A percentile compares a stretch with the other conserved stretches of the same genome.
These are phyloP conservation scores for Mormyrus hasselquistii DNA, from an alignment of 2,797 vertebrate species.

Conservation along the genomic window DNA sequence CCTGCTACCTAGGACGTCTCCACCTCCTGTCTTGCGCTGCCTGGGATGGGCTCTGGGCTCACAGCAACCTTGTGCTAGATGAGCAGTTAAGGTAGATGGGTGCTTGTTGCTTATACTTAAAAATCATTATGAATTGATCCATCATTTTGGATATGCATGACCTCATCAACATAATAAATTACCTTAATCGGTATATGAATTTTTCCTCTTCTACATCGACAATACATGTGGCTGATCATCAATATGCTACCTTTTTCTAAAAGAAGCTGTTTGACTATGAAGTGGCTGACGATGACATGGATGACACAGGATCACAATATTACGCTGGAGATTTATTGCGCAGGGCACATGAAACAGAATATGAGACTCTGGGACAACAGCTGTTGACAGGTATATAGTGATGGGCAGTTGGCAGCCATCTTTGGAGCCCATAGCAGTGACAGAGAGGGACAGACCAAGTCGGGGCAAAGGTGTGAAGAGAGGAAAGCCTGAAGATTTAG, in stretches of 20 bases:
- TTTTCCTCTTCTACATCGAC: neutral
- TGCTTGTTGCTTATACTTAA: neutral
- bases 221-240: neutral
- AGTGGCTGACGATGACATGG: neutral
- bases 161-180: neutral
- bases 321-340: constrained; percentile 12
- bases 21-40: neutral
- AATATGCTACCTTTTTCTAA: neutral
- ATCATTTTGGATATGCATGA: neutral
- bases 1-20: neutral
- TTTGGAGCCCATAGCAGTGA: neutral
- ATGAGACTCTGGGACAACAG: constrained; percentile 1
- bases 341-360: constrained; percentile 8
- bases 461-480: neutral
- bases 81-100: neutral
- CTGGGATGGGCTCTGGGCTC: neutral
- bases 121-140: neutral
- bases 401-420: neutral
- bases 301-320: neutral
- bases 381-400: neutral
- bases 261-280: neutral
- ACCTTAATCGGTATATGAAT: neutral
- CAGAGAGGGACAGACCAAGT: neutral
- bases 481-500: constrained; percentile 26
- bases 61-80: neutral